Base-by-base conservation (phyloP, 2,113 vertebrate species). In the Semnornis frantzii region DNA sequence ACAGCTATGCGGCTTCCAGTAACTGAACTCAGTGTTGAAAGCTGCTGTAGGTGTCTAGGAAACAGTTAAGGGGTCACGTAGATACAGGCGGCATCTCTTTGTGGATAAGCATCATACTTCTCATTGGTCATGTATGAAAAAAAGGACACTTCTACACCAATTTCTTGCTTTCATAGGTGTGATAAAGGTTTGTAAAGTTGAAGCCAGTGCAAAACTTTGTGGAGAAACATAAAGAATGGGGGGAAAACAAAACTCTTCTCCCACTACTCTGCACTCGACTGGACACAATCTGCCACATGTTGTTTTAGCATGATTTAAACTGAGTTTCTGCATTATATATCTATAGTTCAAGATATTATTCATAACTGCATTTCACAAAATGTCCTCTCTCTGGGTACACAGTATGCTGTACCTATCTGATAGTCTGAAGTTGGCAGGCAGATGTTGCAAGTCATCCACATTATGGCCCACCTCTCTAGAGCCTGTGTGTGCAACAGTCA, bases 391-490 rank as follows among this genome's bases (percentile, higher is more conserved):
- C 68, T 93, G 74, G 64, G n/a, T 13, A 74, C 31, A 54, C 2
- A 65, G 9, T 20, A 33, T 74, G 34, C 52, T 81, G 44, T 69
- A 89, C 65, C 77, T 88, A 15, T 42, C 65, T 87, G 57, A 66
- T 16, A 94, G 50, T 88, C 75, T 85, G 25, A 80, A 89, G 77
- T 76, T 93, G 79, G 70, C 0, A 0, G 60, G 69, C 94, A 96
- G 95, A 96, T 96, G 94, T 95, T 97, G 76, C 80, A 95, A 89
- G 77, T 91, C 85, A 94, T 57, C 70, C 42, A 31, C 63, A 90
- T 71, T 31, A 88, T 42, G 57, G 72, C 59, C 34, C 42, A 42
- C 82, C 60, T 97, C 96, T 95, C 95, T 8, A 57, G 92, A 92
- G 93, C 66, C 65, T 64, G 50, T 28, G 58, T 85, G 71, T 68